These are phyloP conservation scores for Oreochromis niloticus DNA, from an alignment of 2,113 vertebrate genomes.

Conservation along the genomic window DNA sequence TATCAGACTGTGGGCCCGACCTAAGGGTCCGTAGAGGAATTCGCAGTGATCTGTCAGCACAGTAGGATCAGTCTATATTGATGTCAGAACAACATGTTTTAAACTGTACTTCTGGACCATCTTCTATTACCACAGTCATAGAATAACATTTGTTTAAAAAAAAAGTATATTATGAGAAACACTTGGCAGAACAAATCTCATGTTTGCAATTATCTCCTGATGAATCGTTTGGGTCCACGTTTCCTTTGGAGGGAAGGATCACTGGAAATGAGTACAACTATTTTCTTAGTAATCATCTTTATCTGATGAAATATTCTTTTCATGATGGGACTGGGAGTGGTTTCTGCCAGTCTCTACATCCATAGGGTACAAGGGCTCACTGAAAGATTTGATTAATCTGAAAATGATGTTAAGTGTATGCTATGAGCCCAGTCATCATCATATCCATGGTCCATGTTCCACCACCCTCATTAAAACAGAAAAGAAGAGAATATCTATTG, in stretches of 20 bases:
- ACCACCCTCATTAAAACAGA: not conserved
- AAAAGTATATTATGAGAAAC: not conserved
- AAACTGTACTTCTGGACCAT: slow-evolving; percentile 7
- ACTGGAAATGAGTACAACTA: not conserved
- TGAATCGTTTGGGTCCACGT: not conserved
- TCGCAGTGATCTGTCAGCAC: slow-evolving; percentile 58
- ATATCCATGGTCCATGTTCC: not conserved
- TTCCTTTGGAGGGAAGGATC: not conserved
- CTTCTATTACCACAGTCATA: not conserved
- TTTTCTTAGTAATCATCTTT: not conserved
- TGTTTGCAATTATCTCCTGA: not conserved
- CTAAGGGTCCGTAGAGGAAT: slow-evolving; percentile 42
- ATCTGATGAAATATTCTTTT: not conserved
- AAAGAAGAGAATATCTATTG: not conserved
- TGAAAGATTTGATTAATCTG: not conserved
- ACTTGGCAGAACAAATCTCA: not conserved
- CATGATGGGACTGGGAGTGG: not conserved
- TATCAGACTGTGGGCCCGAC: slow-evolving; percentile 56
- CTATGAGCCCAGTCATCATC: not conserved
- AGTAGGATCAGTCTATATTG: slow-evolving; percentile 50
- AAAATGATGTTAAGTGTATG: not conserved
- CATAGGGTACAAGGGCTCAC: not conserved
- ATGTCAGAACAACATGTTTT: slow-evolving; percentile 32
- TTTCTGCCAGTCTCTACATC: not conserved
- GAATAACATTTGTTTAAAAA: not conserved